Conservation (phyloP, 2,888 invertebrate species). For the Esperia sulphurella region DNA sequence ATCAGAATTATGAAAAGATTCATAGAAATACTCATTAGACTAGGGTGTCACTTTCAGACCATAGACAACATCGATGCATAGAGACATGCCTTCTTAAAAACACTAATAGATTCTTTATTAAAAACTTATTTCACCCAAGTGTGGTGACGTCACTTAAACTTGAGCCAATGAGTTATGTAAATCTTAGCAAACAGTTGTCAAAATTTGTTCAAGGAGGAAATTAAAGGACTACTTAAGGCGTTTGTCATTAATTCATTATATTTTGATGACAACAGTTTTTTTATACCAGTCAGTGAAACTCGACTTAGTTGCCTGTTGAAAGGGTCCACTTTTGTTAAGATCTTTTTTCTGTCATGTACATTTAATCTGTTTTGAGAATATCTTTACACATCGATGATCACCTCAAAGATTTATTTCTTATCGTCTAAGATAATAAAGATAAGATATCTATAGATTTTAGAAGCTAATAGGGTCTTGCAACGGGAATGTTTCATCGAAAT, state of each 20-base stretch:
- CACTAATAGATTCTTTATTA: no score
- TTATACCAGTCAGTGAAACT: no score
- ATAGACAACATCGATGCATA: not conserved
- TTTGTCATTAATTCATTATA: no score
- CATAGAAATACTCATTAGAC: constrained; percentile 49
- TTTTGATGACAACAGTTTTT: no score
- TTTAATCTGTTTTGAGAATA: constrained; percentile 5
- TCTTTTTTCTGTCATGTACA: not conserved
- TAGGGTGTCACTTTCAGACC: constrained; percentile 43
- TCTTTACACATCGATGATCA: constrained; percentile 8
- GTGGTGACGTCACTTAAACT: no score
- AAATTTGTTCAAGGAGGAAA: no score
- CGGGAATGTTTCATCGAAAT: constrained; percentile 23
- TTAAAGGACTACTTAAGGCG: no score
- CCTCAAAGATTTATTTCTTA: constrained; percentile 31
- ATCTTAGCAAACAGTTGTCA: no score
- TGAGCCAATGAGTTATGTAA: no score
- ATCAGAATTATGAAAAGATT: constrained; percentile 34
- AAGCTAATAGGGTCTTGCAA: constrained; percentile 16
- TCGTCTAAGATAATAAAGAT: constrained; percentile 21
- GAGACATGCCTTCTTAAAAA: not conserved
- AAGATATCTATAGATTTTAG: constrained; percentile 30
- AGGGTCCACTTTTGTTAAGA: no score
- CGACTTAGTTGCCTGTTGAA: no score
- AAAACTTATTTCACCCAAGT: no score